Evolutionary conservation across 2,113 vertebrate genomes (phyloP).

Genomic region (Chionis minor): DNA sequence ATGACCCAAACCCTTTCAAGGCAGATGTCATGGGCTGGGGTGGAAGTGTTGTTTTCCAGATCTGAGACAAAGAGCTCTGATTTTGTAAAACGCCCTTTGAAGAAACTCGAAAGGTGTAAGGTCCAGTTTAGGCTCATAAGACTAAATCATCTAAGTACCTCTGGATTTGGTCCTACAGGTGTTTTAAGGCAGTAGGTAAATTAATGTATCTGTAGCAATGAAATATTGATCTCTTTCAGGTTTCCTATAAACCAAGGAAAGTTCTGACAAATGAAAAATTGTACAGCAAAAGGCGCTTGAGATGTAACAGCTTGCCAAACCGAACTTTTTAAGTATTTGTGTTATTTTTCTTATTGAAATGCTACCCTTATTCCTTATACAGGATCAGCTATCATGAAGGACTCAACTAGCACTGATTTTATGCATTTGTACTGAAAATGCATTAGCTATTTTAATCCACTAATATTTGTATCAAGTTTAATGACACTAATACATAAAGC

Average conservation of each 20-base stretch:
- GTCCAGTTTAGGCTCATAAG: not conserved
- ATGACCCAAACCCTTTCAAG: not conserved
- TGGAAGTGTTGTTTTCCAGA: not conserved
- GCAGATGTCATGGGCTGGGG: not conserved
- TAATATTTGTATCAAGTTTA: not conserved
- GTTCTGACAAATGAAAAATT: not conserved
- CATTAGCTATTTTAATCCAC: not conserved
- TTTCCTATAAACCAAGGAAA: not conserved
- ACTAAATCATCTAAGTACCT: not conserved
- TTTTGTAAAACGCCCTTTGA: not conserved
- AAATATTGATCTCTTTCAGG: not conserved
- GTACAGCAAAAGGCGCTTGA: not conserved
- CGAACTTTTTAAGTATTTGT: not conserved
- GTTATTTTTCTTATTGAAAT: not conserved
- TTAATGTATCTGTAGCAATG: not conserved
- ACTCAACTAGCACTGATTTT: not conserved
- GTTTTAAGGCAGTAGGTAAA: not conserved
- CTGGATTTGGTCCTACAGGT: not conserved
- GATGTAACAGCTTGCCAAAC: not conserved
- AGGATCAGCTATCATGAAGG: not conserved
- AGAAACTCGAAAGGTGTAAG: not conserved
- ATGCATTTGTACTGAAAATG: not conserved
- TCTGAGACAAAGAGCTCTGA: not conserved
- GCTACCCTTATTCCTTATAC: not conserved
- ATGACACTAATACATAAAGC: not conserved